Base-by-base conservation (phyloP, 1,140 invertebrate genomes). In the Andricus grossulariae region DNA sequence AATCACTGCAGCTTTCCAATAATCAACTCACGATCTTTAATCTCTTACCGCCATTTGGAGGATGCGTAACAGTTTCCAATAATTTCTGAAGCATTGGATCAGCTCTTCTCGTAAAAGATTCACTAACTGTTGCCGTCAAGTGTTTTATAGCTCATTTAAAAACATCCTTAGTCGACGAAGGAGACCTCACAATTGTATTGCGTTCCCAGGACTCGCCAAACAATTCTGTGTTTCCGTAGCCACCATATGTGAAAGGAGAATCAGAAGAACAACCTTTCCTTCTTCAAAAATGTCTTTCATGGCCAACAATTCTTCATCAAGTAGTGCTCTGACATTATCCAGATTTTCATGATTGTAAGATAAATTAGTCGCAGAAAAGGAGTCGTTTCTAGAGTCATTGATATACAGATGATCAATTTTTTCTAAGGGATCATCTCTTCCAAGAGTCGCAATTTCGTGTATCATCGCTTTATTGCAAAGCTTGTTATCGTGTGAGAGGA, bases 401-500 rank as follows among this genome's bases (percentile, higher is more conserved):
- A 71, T 71, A 49, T 81, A 74, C 7, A 88, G 66, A 52, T 73
- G 81, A 80, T 89, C 88, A 25, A 90, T 83, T 84, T 84, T 88
- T 66, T 90, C 89, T 4, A 90, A 71, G n/a, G 84, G 82, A 75
- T 87, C 85, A 21, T 88, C 60, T 16, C 78, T 74, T 15, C 87
- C 86, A 50, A 90, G 66, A 7, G 82, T 73, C 7, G 76, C 50
- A 51, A 91, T 84, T 74, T 89, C 84, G 75, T 91, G 77, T 74
- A 91, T 85, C 78, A 87, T 85, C 3, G 90, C 89, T 82, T 91
- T 91, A 54, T 87, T 92, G 66, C 89, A 88, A 12, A 91, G 84
- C 85, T 91, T 91, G 80, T 88, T 87, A 50, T 91, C 90, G 74
- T 88, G 90, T 0, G 91, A 88, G 32, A 92, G 70, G 52, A 92